Evolutionary conservation across 2,113 vertebrate genomes (phyloP), one percentile per base, ranked within the genome.

Genomic region (Hiodon alosoides): DNA sequence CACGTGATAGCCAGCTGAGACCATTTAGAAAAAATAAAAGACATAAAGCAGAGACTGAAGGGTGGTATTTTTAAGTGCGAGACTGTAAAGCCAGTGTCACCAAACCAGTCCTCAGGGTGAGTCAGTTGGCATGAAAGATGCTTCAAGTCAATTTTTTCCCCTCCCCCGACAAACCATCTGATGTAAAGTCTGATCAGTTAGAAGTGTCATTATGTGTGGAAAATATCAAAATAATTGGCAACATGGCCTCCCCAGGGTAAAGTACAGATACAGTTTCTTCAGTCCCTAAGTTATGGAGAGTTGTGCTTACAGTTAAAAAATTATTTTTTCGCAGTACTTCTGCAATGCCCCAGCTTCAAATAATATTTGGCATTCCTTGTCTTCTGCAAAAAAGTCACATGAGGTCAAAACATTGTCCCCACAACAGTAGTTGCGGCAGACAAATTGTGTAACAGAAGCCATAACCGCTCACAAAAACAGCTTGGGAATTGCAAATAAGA

Each of bases 381-480:
- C 74, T 53, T 55, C 61, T 60, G 5, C 62, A 60, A 50, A 31
- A 31, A 73, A 81, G 68, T 71, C 55, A n/a, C 60, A 47, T 66
- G 74, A 81, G 84, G 77, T 64, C 72, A 71, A 69, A 58, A 73
- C 73, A 8, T 47, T 9, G 8, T 55, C 73, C 71, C 76, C 67
- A 50, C 79, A 79, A 74, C 66, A 78, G 74, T 73, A 67, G 68
- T 71, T 76, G 74, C 77, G 73, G 57, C 47, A 54, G 81, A 73
- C 76, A 60, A 69, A 72, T 71, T 79, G 85, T 79, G 76, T 83
- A 87, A 89, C 85, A 88, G 88, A 83, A 86, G 85, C 85, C 82
- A 71, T 79, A 86, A 74, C 72, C 75, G 59, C 82, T 82, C 80
- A 82, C 82, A 86, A 85, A 81, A 85, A 81, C 85, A 86, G 83